Conservation (phyloP, 2,797 vertebrate genomes). For the Pangasius krempfi region DNA sequence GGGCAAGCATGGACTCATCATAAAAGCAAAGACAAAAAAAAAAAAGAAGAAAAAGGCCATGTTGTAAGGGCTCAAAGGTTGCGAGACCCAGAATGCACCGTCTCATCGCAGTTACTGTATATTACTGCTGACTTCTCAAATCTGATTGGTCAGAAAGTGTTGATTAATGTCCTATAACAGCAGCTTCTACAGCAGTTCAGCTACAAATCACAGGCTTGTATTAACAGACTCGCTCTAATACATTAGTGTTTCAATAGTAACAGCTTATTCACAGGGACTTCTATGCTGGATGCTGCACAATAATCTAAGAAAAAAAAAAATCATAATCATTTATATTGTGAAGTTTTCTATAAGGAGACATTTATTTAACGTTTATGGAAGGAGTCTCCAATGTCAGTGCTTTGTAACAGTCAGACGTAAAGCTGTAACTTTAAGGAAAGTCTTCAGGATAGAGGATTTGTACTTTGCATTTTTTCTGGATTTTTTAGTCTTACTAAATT, state of each 20-base stretch:
- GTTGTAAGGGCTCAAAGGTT: not conserved
- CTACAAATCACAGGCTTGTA: not conserved
- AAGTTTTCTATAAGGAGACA: not conserved
- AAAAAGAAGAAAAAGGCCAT: not conserved
- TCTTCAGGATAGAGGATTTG: no score
- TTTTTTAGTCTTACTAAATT: not conserved
- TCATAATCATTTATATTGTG: not conserved
- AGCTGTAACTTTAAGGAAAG: not conserved
- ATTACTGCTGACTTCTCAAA: not conserved
- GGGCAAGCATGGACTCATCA: conserved; percentile 69
- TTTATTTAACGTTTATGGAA: not conserved
- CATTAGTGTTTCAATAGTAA: not conserved
- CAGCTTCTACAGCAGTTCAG: not conserved
- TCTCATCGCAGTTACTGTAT: no score
- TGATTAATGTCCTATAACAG: not conserved
- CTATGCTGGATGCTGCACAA: not conserved
- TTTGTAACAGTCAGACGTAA: not conserved
- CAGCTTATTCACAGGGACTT: not conserved
- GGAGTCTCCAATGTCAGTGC: not conserved
- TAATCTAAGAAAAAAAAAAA: not conserved
- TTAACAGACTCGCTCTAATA: not conserved
- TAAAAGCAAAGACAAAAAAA: conserved; percentile 40
- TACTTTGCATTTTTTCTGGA: no score
- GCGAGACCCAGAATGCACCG: not conserved
- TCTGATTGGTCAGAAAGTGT: not conserved